These are phyloP conservation scores for Chaetophractus vellerosus DNA, from an alignment of 2,797 vertebrate genomes.

Conservation along the genomic window DNA sequence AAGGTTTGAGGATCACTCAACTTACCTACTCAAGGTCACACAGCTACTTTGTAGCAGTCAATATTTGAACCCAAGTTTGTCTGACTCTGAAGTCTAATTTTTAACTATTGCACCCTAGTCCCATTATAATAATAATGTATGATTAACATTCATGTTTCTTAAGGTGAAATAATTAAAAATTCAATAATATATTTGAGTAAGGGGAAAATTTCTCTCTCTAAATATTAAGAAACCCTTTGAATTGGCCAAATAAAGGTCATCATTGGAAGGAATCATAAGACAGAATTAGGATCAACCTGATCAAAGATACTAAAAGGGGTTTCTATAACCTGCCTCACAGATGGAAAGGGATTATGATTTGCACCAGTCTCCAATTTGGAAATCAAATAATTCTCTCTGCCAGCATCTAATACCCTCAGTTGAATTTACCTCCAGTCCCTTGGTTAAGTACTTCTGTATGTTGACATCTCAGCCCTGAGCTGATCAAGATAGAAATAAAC, in stretches of 20 bases:
- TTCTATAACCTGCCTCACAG: background rate
- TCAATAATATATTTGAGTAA: background rate
- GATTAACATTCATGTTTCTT: background rate
- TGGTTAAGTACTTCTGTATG: background rate
- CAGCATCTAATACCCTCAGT: background rate
- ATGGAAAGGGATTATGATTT: background rate
- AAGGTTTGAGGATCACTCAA: background rate
- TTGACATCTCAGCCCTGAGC: background rate
- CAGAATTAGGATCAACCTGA: background rate
- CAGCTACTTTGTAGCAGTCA: background rate
- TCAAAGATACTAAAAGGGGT: constrained; percentile 28
- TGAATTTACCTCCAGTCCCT: background rate
- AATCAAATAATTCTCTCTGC: constrained; percentile 48
- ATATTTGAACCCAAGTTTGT: background rate
- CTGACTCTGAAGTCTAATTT: background rate
- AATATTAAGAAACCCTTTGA: constrained; percentile 37
- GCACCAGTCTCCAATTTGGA: background rate
- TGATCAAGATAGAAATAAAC: background rate
- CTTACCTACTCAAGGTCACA: background rate
- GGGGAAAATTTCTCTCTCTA: background rate
- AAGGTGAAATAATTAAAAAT: constrained; percentile 41
- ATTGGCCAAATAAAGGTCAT: background rate
- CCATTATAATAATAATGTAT: background rate
- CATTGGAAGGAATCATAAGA: background rate
- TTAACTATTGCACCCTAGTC: background rate